Base-by-base conservation (phyloP, 2,797 vertebrate genomes). In the Carcharodon carcharias region DNA sequence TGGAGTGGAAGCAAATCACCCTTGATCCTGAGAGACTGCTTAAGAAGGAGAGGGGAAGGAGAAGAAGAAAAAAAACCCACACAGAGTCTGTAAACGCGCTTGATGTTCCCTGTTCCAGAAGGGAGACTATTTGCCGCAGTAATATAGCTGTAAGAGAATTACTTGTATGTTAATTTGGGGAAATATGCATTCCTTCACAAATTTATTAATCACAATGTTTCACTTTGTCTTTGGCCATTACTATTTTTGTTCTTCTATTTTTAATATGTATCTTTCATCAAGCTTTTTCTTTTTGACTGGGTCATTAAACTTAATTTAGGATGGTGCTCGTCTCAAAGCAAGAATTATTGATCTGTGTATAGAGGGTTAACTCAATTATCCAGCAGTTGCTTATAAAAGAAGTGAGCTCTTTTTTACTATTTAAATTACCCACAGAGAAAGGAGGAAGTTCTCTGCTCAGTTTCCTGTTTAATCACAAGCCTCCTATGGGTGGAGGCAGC, bases 391-490 rank as follows among this genome's bases (percentile, higher is more conserved):
- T 69, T 45, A 8, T 7, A 67, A 50, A 67, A 21, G 18, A 67
- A 23, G 45, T 50, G 92, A 95, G 40, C 40, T 23, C 40, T 67
- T 23, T 40, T 94, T 67, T 14, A 21, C 35, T 95, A 94, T 45
- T 67, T 45, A 95, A 67, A 95, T 45, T 69, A 28, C 40, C 4
- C 35, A 50, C 65, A 71, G 69, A 92, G 89, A 95, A 54, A 71
- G 65, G 45, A 95, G 94, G 94, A 95, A 95, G 94, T 95, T 31
- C 67, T 54, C 0, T 54, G 14, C n/a, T 50, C 45, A 58, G 50
- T 35, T 95, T 95, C 94, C 94, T 95, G 94, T 67, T 95, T 18
- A 56, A 73, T n/a, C 28, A 54, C 94, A 28, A 54, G 26, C 67
- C 56, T 91, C 31, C 28, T 28, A 35, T 56, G 94, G 94, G 94